These are phyloP conservation scores for Phortica variegata DNA, from an alignment of 1,140 invertebrate species.

Conservation along the genomic window DNA sequence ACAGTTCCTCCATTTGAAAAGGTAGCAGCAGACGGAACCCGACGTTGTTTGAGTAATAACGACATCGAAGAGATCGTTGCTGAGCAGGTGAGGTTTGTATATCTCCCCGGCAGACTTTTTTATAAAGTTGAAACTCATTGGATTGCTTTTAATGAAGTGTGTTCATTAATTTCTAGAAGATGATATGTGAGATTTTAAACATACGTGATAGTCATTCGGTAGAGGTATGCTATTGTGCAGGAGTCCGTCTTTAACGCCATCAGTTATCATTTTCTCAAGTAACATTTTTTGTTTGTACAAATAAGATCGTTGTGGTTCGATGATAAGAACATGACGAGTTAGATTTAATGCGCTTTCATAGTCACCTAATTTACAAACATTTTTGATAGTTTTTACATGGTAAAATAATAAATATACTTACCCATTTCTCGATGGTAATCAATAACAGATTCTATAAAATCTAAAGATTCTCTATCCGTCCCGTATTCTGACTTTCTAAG, in stretches of 20 bases:
- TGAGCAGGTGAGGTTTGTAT: constrained; percentile 55
- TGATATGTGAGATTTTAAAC: too few species aligned
- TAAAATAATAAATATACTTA: constrained; percentile 1
- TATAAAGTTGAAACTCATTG: constrained; percentile 64
- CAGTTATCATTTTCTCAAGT: constrained; percentile 31
- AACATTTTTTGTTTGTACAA: constrained; percentile 74
- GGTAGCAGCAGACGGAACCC: constrained; percentile 77
- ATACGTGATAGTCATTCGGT: constrained; percentile 33
- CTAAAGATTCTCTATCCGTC: constrained; percentile 27
- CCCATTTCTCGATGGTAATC: constrained; percentile 76
- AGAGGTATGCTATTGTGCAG: constrained; percentile 26
- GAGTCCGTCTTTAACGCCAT: constrained; percentile 35
- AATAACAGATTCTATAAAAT: constrained; percentile 44
- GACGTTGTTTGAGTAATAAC: constrained; percentile 51
- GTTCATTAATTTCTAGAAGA: too few species aligned
- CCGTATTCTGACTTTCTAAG: constrained; percentile 26
- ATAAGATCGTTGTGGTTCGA: constrained; percentile 81
- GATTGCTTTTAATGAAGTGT: too few species aligned
- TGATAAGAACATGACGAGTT: constrained; percentile 81
- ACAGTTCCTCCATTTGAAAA: constrained; percentile 82
- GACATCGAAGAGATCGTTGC: constrained; percentile 64
- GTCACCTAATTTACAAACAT: constrained; percentile 61
- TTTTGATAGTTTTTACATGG: too few species aligned
- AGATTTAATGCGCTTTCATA: constrained; percentile 78
- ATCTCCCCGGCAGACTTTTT: constrained; percentile 85